Evolutionary conservation across 2,888 invertebrate genomes (phyloP), one percentile per base, ranked within the genome.

Genomic region (Unio delphinus): DNA sequence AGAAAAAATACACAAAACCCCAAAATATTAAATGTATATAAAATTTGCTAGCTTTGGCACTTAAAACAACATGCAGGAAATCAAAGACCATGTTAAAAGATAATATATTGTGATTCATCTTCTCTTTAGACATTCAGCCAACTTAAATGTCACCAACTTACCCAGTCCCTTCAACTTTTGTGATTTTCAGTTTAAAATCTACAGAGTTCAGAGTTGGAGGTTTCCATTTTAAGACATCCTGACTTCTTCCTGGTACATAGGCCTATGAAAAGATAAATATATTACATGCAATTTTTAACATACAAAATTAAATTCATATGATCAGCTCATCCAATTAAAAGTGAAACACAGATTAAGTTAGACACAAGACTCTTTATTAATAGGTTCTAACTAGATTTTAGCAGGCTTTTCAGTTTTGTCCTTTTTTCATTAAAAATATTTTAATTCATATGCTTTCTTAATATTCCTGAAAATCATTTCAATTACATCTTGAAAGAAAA

Each of bases 161-260:
- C 89, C 90, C 90, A 60, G 71, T 72, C 67, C 81, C 80, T 4
- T 86, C 71, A 64, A 86, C 85, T 70, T 95, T 93, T 1, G 92
- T 92, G 68, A 99, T 95, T 90, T 95, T 94, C 72, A 99, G 91
- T 84, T 93, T 93, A 90, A 99, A 99, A 91, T 99, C 99, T 0
- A 99, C 95, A 6, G 98, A 98, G 91, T 99, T 99, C 91, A 96
- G 93, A 71, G 94, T 93, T 4, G 94, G 92, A 23, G 99, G 99
- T 88, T 99, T 99, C 99, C 99, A 99, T 90, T 99, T 99, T 23
- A 99, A 92, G 2, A 98, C 96, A 61, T 94, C 93, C 56, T 92
- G 91, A 84, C 96, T 97, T 8, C 93, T 92, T 0, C 99, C 99
- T 11, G 95, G 91, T 20, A 92, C 91, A 88, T 99, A 99, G 0